Percentiles rank a stretch among this genome's conserved stretches.
Evolutionary conservation across 1,140 invertebrate species (phyloP).

Genomic region (Atta colombica): DNA sequence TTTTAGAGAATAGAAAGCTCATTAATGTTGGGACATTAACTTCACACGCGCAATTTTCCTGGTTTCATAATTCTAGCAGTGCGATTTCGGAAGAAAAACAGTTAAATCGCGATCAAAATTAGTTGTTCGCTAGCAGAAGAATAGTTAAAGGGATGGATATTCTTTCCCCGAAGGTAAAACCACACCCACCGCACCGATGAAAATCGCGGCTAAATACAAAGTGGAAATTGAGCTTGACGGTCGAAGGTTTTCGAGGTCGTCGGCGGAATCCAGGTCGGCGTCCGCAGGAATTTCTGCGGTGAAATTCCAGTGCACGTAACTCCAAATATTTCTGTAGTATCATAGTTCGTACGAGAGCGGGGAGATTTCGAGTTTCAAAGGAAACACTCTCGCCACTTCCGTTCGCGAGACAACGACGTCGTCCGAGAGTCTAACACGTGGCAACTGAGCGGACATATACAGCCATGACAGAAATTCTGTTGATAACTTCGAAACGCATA

Average conservation of each 20-base stretch:
- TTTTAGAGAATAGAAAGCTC: too few relatives aligned
- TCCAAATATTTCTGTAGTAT: constrained; percentile 72
- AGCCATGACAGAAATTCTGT: neutral
- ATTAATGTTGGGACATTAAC: too few relatives aligned
- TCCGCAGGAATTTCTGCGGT: constrained; percentile 78
- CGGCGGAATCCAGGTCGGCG: constrained; percentile 73
- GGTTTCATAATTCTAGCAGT: neutral
- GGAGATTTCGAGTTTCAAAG: constrained; percentile 65
- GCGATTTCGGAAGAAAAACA: neutral
- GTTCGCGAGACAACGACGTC: constrained; percentile 7
- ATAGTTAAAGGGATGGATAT: neutral
- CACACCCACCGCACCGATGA: constrained; percentile 30
- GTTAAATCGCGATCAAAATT: neutral
- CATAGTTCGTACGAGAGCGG: constrained; percentile 30
- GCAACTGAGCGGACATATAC: neutral
- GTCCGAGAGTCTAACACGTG: neutral
- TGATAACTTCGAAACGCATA: neutral
- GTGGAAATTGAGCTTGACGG: constrained; percentile 72
- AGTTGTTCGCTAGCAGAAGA: neutral
- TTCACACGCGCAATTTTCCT: neutral
- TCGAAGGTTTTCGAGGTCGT: constrained; percentile 77
- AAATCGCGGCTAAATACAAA: constrained; percentile 74
- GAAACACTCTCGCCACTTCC: constrained; percentile 43
- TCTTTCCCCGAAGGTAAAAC: constrained; percentile 18
- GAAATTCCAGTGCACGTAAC: constrained; percentile 69